Conservation (phyloP, 2,797 vertebrate genomes). For the Trematomus bernacchii region DNA sequence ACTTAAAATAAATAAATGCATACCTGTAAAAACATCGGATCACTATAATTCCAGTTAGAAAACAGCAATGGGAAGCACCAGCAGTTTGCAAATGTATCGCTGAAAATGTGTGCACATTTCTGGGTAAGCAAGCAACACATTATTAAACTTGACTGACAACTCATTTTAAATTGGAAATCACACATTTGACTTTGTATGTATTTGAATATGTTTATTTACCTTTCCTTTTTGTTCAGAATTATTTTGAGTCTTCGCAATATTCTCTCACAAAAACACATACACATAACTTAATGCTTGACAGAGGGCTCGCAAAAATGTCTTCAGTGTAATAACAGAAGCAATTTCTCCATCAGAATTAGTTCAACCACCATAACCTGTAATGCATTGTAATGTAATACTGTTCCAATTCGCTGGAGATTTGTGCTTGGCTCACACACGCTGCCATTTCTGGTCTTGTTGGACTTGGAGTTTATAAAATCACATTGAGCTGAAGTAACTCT, state of each 20-base stretch:
- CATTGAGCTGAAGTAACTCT: conserved; percentile 41
- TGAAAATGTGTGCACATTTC: background rate
- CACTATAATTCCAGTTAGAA: background rate
- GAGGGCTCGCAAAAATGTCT: conserved; percentile 46
- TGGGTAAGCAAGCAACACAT: too few species aligned
- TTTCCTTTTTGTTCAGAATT: too few species aligned
- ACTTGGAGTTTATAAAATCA: conserved; percentile 45
- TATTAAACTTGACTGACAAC: too few species aligned
- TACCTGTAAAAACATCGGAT: background rate
- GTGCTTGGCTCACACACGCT: conserved; percentile 28
- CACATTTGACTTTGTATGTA: too few species aligned
- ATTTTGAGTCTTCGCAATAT: conserved; percentile 48
- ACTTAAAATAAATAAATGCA: background rate
- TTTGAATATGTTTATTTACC: too few species aligned
- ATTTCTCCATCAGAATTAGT: conserved; percentile 70
- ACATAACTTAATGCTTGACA: conserved; percentile 40
- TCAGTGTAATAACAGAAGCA: conserved; percentile 67
- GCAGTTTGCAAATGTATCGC: background rate
- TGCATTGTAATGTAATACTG: conserved; percentile 65
- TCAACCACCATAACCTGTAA: conserved; percentile 67
- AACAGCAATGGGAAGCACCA: background rate
- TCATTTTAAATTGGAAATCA: too few species aligned
- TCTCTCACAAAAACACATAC: conserved; percentile 81
- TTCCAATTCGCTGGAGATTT: conserved; percentile 48
- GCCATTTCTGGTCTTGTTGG: conserved; percentile 41